phyloP scores from a whole-genome alignment of 2,888 invertebrate species.

The Elysia crispata region DNA sequence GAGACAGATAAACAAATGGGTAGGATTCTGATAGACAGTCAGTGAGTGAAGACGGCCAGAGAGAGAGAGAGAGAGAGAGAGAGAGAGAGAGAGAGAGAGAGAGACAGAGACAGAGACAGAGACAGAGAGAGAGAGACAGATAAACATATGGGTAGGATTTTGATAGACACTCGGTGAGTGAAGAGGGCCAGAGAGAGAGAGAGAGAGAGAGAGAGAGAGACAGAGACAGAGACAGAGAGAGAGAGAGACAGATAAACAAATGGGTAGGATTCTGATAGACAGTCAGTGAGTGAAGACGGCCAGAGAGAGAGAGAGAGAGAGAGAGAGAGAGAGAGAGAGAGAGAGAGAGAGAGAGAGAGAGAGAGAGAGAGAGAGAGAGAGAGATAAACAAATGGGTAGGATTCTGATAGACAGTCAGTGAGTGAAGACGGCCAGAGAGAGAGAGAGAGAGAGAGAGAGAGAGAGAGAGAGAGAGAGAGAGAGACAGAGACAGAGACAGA shows the following conservation, averaged over 20 bases:
- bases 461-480: not conserved
- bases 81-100: constrained; percentile 17
- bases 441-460: constrained; percentile 9
- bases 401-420: not conserved
- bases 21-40: constrained; percentile 10
- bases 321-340: constrained; percentile 3
- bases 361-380: not conserved
- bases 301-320: constrained; percentile 2
- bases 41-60: not conserved
- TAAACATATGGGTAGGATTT: no score
- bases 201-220: constrained; percentile 23
- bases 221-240: not conserved
- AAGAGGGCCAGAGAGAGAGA: not conserved
- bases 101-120: no score
- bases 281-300: not conserved
- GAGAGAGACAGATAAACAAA: constrained; percentile 11
- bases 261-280: not conserved
- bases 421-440: not conserved
- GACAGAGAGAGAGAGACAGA: no score
- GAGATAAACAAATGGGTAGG: not conserved
- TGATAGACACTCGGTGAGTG: no score
- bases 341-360: constrained; percentile 5
- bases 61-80: not conserved
- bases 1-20: not conserved
- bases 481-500: constrained; percentile 15